Evolutionary conservation across 2,888 invertebrate species (phyloP).

Genomic region (Mythimna lalbum): DNA sequence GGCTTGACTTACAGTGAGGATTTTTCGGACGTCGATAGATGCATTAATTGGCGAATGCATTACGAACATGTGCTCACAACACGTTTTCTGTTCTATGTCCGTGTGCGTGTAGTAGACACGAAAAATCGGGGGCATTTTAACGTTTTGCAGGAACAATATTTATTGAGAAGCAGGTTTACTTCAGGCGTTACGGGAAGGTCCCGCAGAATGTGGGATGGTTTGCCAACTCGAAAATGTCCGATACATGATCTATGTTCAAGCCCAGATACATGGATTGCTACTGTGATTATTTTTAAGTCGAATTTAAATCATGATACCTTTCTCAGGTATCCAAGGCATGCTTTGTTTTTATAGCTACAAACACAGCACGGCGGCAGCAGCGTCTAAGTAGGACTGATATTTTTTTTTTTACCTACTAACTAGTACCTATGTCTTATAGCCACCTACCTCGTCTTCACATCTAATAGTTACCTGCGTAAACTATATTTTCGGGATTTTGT

Average conservation of each 20-base stretch:
- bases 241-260: not conserved
- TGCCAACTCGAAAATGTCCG: not conserved
- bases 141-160: too few species aligned
- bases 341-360: constrained; percentile 28
- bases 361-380: constrained; percentile 10
- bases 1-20: too few species aligned
- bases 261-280: not conserved
- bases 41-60: too few species aligned
- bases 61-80: too few species aligned
- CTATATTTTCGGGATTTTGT: not conserved
- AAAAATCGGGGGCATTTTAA: too few species aligned
- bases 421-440: not conserved
- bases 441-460: not conserved
- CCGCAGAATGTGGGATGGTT: too few species aligned
- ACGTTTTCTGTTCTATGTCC: too few species aligned
- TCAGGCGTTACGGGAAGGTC: not conserved
- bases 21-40: too few species aligned
- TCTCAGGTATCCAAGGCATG: not conserved
- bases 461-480: not conserved
- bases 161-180: too few species aligned
- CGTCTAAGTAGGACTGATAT: constrained; percentile 5
- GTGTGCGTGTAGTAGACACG: too few species aligned
- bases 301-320: not conserved
- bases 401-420: not conserved
- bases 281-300: not conserved